A percentile compares a stretch with the other conserved stretches of the same genome.
Conservation (phyloP, 2,113 vertebrate genomes). For the Trinectes maculatus region DNA sequence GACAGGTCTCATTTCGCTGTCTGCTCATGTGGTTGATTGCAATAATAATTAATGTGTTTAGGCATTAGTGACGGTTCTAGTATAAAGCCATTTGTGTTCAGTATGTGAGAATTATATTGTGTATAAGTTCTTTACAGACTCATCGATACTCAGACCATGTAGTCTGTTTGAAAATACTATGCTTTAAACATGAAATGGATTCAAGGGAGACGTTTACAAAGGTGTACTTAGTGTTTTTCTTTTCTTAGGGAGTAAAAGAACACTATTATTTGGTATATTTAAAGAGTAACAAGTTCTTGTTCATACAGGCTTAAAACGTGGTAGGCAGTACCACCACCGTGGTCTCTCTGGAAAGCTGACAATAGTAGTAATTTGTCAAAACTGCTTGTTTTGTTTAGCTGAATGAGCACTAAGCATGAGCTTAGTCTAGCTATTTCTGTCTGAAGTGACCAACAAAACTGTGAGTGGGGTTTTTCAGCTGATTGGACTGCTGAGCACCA, state of each 20-base stretch:
- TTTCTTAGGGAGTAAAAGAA: too few relatives aligned
- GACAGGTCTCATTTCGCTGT: neutral
- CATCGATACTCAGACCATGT: neutral
- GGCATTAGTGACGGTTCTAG: neutral
- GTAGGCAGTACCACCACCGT: neutral
- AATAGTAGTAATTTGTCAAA: neutral
- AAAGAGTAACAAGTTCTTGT: neutral
- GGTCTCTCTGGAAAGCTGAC: neutral
- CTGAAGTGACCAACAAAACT: neutral
- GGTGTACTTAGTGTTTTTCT: too few relatives aligned
- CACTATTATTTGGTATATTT: too few relatives aligned
- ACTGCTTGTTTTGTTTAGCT: neutral
- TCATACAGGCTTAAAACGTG: neutral
- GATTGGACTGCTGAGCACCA: neutral
- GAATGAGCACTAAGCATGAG: neutral
- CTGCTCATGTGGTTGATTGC: constrained; percentile 6
- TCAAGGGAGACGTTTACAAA: neutral
- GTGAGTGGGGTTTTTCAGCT: neutral
- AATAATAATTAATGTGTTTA: constrained; percentile 8
- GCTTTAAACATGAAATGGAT: neutral
- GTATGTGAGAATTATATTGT: neutral
- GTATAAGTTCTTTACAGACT: neutral
- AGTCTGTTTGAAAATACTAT: neutral
- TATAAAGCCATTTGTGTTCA: neutral
- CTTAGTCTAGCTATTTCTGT: neutral